These are phyloP conservation scores for Nannospalax galili DNA, from an alignment of 2,113 vertebrate genomes.

Conservation along the genomic window DNA sequence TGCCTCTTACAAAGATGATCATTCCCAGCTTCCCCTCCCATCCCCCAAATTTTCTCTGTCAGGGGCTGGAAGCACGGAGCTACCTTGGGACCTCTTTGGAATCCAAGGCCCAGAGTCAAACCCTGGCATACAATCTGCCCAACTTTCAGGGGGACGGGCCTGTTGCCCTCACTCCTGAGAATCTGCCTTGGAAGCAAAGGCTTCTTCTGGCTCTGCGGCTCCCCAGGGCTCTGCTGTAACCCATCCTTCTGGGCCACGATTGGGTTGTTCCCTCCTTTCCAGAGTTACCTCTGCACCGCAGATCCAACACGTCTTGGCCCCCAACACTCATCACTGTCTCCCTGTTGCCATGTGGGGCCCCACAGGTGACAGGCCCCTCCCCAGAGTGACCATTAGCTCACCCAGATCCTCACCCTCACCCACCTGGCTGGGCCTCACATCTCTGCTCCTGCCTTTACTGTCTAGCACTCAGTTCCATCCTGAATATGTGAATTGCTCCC, in stretches of 20 bases:
- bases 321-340: background rate
- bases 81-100: background rate
- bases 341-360: accelerated
- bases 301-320: accelerated
- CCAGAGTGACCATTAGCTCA: accelerated
- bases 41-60: background rate
- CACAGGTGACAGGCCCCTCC: background rate
- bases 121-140: background rate
- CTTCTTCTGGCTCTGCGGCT: background rate
- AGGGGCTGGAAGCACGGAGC: too few relatives aligned
- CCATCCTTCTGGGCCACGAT: background rate
- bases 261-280: background rate
- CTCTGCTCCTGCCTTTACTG: background rate
- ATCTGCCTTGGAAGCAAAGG: background rate
- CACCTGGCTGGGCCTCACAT: background rate
- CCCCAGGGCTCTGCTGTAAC: accelerated
- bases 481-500: background rate
- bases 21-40: background rate
- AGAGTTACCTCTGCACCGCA: background rate
- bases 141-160: background rate
- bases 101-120: background rate
- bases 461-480: too few relatives aligned
- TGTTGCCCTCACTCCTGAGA: background rate
- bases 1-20: too few relatives aligned
- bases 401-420: background rate